A percentile compares a stretch with the other conserved stretches of the same genome.
phyloP scores from a whole-genome alignment of 1,140 invertebrate genomes.

The Sitophilus oryzae region DNA sequence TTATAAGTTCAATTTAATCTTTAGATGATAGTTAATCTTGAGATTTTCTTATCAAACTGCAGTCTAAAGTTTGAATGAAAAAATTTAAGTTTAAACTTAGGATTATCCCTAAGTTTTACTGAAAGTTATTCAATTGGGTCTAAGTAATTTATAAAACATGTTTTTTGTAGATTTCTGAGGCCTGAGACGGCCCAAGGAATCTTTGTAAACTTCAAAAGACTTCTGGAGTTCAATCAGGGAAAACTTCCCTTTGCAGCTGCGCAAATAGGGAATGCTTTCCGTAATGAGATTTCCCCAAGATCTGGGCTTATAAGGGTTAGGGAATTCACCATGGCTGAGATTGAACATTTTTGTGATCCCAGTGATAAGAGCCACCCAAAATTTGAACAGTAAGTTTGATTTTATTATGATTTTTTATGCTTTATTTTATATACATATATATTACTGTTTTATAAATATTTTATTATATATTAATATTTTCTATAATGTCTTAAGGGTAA shows the following conservation, averaged over 20 bases:
- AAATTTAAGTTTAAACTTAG: too few relatives aligned
- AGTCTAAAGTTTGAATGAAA: too few relatives aligned
- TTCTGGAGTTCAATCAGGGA: constrained; percentile 96
- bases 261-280: constrained; percentile 96
- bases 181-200: constrained; percentile 99
- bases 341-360: constrained; percentile 99
- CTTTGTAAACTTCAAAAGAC: constrained; percentile 97
- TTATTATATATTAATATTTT: background rate
- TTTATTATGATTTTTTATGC: background rate
- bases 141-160: background rate
- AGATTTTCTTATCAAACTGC: too few relatives aligned
- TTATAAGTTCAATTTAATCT: too few relatives aligned
- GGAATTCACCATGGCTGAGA: constrained; percentile 99
- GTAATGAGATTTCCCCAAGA: constrained; percentile 98
- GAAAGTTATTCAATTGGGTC: background rate
- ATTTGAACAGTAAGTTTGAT: constrained; percentile 58
- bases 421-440: too few relatives aligned
- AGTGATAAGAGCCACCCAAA: constrained; percentile 83
- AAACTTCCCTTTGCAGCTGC: constrained; percentile 96
- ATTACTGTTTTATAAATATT: too few relatives aligned
- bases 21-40: too few relatives aligned
- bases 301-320: constrained; percentile 92
- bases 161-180: constrained; percentile 66
- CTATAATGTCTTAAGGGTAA: constrained; percentile 45
- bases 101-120: background rate